Evolutionary conservation across 2,797 vertebrate species (phyloP), one percentile per base, ranked within the genome.

Genomic region (Chaenodraco wilsoni): DNA sequence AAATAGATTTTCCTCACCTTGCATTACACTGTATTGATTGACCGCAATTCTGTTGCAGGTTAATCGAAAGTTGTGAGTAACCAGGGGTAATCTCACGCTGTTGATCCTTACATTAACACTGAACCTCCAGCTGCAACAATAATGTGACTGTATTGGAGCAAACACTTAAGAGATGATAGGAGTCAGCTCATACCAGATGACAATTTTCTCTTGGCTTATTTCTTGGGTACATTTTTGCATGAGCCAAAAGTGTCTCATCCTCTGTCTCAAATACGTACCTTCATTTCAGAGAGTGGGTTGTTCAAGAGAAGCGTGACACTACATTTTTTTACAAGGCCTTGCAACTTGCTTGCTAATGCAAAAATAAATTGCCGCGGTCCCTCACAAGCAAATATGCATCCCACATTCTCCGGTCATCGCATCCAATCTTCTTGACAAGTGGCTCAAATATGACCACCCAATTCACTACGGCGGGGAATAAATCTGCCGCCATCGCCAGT

Each of bases 1-100:
- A 74, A 79, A 87, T 86, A 46, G 81, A 88, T 90, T 91, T 83
- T 74, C 66, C 51, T 83, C 81, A 73, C 79, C 69, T 86, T 79
- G 52, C 56, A 55, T 80, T 72, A 49, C 76, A 69, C 63, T 54
- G 37, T 61, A 84, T 82, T 72, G 83, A 88, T 69, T 64, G 48
- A 63, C 49, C 37, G 41, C 51, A 14, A 65, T 86, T 86, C 71
- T 61, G 54, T 59, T 62, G 66, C 45, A 58, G 77, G 72, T 74
- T 82, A 86, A 86, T 84, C 62, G 33, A 71, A 79, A 80, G 81
- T 65, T 63, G 57, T 48, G 41, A 48, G 54, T 79, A 78, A 79
- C 45, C 51, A 55, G 64, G 40, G 74, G 41, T 84, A 70, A 75
- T 76, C 64, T 56, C 17, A 56, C 2, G 15, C 59, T 8, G 49